These are phyloP conservation scores for Lepidocyrtinus sp. DNA, from an alignment of 2,888 invertebrate genomes.

Conservation along the genomic window DNA sequence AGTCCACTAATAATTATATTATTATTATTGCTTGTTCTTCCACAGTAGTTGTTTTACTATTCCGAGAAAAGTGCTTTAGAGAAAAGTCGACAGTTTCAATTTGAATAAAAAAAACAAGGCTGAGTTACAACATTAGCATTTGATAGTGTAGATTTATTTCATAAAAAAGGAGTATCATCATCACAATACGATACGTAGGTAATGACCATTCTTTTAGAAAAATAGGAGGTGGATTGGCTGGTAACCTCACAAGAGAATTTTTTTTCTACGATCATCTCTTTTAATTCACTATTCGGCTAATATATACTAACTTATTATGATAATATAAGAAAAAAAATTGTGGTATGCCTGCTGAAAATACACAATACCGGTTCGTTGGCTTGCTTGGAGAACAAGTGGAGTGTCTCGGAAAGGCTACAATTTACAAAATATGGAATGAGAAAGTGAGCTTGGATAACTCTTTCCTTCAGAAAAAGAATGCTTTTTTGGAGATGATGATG, in stretches of 20 bases:
- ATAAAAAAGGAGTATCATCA: not conserved
- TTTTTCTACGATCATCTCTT: constrained; percentile 26
- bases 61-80: not conserved
- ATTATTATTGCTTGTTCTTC: constrained; percentile 17
- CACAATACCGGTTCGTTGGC: not conserved
- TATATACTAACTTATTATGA: constrained; percentile 23
- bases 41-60: constrained; percentile 12
- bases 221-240: constrained; percentile 46
- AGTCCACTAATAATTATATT: constrained; percentile 28
- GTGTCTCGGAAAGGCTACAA: not conserved
- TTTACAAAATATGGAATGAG: constrained; percentile 5
- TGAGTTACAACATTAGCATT: not conserved
- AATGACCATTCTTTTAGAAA: constrained; percentile 42
- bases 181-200: not conserved
- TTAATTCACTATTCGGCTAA: constrained; percentile 25
- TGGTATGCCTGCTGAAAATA: not conserved
- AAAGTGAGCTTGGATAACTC: no score
- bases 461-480: not conserved
- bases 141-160: constrained; percentile 9
- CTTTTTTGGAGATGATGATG: constrained; percentile 21
- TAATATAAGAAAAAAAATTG: not conserved
- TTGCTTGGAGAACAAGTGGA: constrained; percentile 10
- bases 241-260: constrained; percentile 49
- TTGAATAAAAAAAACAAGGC: not conserved
- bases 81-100: constrained; percentile 7